Conservation (phyloP, 1,140 invertebrate genomes). For the Bombus pyrosoma region DNA sequence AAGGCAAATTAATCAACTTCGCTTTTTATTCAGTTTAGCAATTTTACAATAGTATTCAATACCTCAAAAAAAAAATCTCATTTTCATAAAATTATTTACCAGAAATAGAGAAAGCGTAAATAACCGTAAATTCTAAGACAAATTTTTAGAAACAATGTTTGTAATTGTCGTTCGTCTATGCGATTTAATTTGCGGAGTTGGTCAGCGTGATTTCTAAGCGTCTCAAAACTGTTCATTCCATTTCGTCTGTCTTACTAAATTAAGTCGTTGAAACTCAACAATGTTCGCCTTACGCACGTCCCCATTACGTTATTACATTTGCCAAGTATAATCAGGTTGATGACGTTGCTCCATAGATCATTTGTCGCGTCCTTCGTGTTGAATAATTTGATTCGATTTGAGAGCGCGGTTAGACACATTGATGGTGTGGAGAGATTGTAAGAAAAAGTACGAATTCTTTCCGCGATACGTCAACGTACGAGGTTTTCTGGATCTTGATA, state of each 20-base stretch:
- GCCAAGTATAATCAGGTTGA: slow-evolving; percentile 4
- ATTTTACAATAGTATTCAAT: too few relatives aligned
- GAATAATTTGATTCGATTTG: not conserved
- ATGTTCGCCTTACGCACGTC: not conserved
- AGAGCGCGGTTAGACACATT: not conserved
- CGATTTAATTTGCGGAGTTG: not conserved
- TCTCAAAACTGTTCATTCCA: slow-evolving; percentile 1
- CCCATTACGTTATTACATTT: slow-evolving; percentile 9
- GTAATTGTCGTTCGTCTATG: too few relatives aligned
- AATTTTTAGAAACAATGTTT: too few relatives aligned
- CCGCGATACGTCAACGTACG: too few relatives aligned
- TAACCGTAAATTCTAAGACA: too few relatives aligned
- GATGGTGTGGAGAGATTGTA: not conserved
- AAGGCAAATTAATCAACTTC: too few relatives aligned
- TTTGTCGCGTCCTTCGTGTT: not conserved
- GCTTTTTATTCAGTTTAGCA: too few relatives aligned
- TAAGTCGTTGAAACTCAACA: slow-evolving; percentile 3
- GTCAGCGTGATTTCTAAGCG: not conserved
- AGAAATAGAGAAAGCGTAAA: too few relatives aligned
- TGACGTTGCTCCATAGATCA: not conserved
- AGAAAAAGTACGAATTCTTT: not conserved
- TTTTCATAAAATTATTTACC: too few relatives aligned
- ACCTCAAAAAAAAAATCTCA: too few relatives aligned
- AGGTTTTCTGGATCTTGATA: not conserved
- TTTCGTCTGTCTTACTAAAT: not conserved